These are phyloP conservation scores for Drosophila mimica DNA, from an alignment of 2,888 invertebrate genomes.

Conservation along the genomic window DNA sequence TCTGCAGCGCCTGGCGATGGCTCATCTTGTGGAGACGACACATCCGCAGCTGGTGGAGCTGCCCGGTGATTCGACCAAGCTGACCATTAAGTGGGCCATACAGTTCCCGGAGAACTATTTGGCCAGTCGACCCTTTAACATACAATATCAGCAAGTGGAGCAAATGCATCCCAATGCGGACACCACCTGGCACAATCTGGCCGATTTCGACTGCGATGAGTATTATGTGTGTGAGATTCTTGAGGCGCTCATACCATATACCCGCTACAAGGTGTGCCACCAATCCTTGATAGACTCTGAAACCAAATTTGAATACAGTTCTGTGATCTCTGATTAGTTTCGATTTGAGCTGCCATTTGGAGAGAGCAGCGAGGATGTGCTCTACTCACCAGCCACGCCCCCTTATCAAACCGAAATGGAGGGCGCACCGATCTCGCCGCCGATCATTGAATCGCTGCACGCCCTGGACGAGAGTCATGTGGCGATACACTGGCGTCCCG, in stretches of 20 bases:
- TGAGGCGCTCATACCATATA: constrained; percentile 93
- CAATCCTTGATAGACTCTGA: neutral
- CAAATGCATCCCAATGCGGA: constrained; percentile 86
- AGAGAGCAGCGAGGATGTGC: constrained; percentile 88
- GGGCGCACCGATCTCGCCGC: constrained; percentile 91
- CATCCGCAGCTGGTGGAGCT: constrained; percentile 61
- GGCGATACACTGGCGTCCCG: constrained; percentile 95
- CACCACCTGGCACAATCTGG: constrained; percentile 89
- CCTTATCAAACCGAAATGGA: constrained; percentile 91
- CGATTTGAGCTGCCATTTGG: constrained; percentile 93
- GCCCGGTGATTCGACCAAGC: constrained; percentile 25
- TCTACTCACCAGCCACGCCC: constrained; percentile 91
- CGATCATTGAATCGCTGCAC: constrained; percentile 90
- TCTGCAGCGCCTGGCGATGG: constrained; percentile 69
- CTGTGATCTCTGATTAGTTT: constrained; percentile 88
- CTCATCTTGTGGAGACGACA: constrained; percentile 54
- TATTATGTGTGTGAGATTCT: constrained; percentile 88
- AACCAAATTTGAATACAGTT: neutral
- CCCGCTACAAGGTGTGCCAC: constrained; percentile 91
- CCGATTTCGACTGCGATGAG: constrained; percentile 86
- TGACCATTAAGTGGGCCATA: constrained; percentile 78
- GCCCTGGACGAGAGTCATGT: constrained; percentile 93
- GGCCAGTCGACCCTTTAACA: constrained; percentile 78
- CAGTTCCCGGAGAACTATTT: constrained; percentile 74
- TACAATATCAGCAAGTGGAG: constrained; percentile 85